These are phyloP conservation scores for Romanogobio albipinnatus DNA, from an alignment of 2,113 vertebrate genomes.

Conservation along the genomic window DNA sequence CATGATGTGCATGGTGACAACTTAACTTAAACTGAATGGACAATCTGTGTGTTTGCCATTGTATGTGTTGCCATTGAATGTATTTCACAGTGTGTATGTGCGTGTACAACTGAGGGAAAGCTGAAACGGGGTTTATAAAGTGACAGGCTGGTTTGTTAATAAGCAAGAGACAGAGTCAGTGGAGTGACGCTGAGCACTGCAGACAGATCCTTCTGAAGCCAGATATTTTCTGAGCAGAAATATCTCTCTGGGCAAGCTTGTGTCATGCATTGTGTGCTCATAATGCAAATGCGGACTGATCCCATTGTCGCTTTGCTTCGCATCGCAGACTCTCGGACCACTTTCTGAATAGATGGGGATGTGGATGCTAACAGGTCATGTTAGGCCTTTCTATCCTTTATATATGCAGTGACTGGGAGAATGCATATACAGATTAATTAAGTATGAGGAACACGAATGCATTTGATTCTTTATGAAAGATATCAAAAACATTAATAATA, in stretches of 20 bases:
- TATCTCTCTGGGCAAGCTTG: constrained; percentile 53
- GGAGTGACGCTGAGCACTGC: constrained; percentile 54
- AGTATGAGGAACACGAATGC: not conserved
- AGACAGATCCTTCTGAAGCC: constrained; percentile 54
- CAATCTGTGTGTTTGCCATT: not conserved
- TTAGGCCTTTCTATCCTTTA: constrained; percentile 26
- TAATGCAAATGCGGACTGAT: constrained; percentile 60
- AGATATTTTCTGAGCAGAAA: constrained; percentile 51
- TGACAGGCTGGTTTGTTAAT: constrained; percentile 56
- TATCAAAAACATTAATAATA: constrained; percentile 6
- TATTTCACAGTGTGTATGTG: constrained; percentile 18
- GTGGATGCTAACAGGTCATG: constrained; percentile 29
- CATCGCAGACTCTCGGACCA: constrained; percentile 35
- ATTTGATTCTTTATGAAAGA: constrained; percentile 18
- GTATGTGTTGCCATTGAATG: not conserved
- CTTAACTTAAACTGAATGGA: not conserved
- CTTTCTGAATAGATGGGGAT: constrained; percentile 39
- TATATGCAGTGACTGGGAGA: not conserved
- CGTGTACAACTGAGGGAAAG: constrained; percentile 7
- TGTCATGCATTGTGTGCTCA: constrained; percentile 53
- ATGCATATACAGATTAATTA: constrained; percentile 31
- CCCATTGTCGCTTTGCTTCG: constrained; percentile 52
- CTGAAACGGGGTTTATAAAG: constrained; percentile 42
- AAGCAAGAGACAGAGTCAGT: constrained; percentile 55
- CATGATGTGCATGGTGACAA: not conserved